A percentile compares a stretch with the other conserved stretches of the same genome.
Evolutionary conservation across 2,113 vertebrate genomes (phyloP).

Genomic region (Ptilonorhynchus violaceus): DNA sequence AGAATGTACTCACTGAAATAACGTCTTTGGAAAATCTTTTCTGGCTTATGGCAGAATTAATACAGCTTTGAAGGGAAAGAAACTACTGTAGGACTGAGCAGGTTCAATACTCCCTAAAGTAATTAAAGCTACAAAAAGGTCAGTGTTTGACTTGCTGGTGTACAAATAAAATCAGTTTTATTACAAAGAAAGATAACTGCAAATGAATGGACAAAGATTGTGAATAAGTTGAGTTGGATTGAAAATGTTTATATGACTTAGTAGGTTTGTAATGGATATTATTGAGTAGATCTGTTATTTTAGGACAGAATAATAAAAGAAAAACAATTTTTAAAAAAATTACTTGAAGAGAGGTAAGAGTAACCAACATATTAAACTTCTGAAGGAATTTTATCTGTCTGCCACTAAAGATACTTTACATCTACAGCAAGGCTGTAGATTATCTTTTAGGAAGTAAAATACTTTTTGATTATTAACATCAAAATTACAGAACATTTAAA

Average conservation of each 20-base stretch:
- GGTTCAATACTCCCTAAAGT: not conserved
- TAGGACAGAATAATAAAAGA: not conserved
- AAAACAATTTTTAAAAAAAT: not conserved
- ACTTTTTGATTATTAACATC: not conserved
- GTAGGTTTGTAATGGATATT: not conserved
- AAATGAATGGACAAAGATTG: not conserved
- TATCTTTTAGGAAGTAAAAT: not conserved
- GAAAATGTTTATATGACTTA: not conserved
- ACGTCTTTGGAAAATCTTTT: not conserved
- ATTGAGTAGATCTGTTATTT: not conserved
- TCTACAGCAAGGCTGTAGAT: not conserved
- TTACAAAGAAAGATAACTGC: not conserved
- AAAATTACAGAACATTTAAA: not conserved
- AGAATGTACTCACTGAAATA: not conserved
- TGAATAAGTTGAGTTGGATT: not conserved
- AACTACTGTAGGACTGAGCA: not conserved
- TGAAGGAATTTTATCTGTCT: not conserved
- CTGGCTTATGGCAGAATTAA: not conserved
- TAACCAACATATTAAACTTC: not conserved
- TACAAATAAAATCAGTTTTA: not conserved
- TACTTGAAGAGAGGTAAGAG: not conserved
- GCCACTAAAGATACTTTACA: not conserved
- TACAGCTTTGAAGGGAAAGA: not conserved
- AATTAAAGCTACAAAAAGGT: not conserved
- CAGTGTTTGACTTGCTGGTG: not conserved